Conservation (phyloP, 1,140 invertebrate species). For the Anastatus disparis region DNA sequence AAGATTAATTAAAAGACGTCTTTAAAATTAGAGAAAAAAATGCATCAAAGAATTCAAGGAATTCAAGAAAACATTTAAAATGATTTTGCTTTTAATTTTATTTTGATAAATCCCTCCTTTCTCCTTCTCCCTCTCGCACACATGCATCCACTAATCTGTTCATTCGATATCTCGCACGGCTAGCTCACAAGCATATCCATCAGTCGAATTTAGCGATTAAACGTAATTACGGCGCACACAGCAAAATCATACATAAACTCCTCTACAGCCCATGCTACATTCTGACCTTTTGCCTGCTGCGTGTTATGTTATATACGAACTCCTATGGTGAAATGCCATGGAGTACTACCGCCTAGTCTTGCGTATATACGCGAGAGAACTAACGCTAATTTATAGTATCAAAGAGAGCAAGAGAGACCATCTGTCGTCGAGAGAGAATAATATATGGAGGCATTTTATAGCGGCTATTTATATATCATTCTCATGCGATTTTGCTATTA, state of each 20-base stretch:
- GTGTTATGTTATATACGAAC: background rate
- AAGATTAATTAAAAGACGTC: too few species aligned
- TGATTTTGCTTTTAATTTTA: too few species aligned
- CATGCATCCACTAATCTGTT: background rate
- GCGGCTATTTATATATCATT: constrained; percentile 17
- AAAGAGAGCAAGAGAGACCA: constrained; percentile 7
- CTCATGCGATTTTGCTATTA: constrained; percentile 16
- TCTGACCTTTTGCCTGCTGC: too few species aligned
- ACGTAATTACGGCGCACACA: background rate
- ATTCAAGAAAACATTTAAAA: too few species aligned
- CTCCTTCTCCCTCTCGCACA: background rate
- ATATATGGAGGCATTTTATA: constrained; percentile 19
- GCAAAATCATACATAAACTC: too few species aligned
- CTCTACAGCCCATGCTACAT: too few species aligned
- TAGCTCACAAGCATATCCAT: background rate
- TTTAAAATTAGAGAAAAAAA: too few species aligned
- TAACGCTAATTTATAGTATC: too few species aligned
- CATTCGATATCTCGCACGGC: background rate
- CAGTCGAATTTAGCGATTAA: background rate
- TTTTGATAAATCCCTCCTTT: background rate
- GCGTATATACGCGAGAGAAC: too few species aligned
- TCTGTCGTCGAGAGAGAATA: constrained; percentile 3
- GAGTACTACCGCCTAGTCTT: too few species aligned
- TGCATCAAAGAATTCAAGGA: too few species aligned
- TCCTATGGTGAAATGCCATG: too few species aligned